Evolutionary conservation across 2,888 invertebrate species (phyloP).

Genomic region (Pandemis cinnamomeana): DNA sequence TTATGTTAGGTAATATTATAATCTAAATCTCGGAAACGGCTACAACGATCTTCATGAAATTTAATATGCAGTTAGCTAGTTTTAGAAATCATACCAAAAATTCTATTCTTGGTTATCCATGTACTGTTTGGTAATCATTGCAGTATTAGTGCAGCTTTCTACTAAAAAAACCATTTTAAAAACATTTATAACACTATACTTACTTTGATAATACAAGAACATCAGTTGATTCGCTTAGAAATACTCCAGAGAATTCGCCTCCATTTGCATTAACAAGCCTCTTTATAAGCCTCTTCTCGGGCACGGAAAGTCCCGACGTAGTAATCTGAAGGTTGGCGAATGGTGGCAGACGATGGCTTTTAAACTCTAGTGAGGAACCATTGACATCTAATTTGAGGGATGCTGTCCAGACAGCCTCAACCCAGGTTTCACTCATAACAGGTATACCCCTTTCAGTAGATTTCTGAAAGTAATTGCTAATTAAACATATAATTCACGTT

Average conservation of each 20-base stretch:
- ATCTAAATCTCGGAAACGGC: no score
- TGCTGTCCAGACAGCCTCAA: constrained; percentile 91
- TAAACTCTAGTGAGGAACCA: constrained; percentile 87
- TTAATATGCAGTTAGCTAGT: no score
- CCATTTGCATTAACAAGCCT: constrained; percentile 90
- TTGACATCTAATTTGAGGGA: constrained; percentile 86
- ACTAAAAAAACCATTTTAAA: no score
- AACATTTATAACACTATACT: constrained; percentile 50
- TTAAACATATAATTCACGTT: no score
- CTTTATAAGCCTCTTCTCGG: constrained; percentile 87
- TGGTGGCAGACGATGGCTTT: constrained; percentile 84
- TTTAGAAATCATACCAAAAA: no score
- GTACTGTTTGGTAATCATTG: no score
- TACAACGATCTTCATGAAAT: no score
- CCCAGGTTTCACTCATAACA: constrained; percentile 92
- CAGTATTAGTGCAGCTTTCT: no score
- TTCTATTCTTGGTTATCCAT: no score
- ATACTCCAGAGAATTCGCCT: constrained; percentile 84
- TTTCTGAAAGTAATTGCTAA: constrained; percentile 75
- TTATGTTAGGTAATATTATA: no score
- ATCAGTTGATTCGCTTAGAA: constrained; percentile 82
- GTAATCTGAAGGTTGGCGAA: constrained; percentile 92
- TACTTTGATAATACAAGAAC: constrained; percentile 83
- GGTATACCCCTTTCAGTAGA: constrained; percentile 88
- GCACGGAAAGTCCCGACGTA: constrained; percentile 88